Base-by-base conservation (phyloP, 2,113 vertebrate genomes). In the Verasper variegatus region DNA sequence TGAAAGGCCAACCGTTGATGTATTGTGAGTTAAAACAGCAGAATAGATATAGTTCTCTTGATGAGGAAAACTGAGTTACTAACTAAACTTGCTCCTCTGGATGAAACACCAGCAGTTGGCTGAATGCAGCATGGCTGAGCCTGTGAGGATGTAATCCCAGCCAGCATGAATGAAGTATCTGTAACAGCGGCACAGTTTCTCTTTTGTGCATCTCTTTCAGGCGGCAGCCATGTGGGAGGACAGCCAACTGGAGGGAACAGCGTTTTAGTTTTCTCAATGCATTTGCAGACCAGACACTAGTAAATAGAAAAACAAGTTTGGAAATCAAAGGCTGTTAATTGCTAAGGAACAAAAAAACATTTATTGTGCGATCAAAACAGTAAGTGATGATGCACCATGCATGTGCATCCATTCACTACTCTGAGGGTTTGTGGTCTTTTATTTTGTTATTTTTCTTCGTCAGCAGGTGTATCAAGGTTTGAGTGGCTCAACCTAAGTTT, bases 121-220 rank as follows among this genome's bases (percentile, higher is more conserved):
- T 87, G 40, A 80, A 82, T 76, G 81, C 55, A 75, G 66, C 78
- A 42, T 59, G 45, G 55, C 37, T 1, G 26, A 61, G 66, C 45
- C 68, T 57, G 57, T 61, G 71, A 85, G 82, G 76, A 78, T 80
- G 60, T 74, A 71, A 71, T 75, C 74, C 82, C 56, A 68, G 67
- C 8, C 26, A 13, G 58, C 82, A 82, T 81, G 76, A 90, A 87
- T 73, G 72, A 87, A 66, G 71, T 42, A 72, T 77, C 67, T 86
- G 74, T 87, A 83, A 84, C 82, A 88, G 82, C 77, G 76, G 75
- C 78, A 86, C 84, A 86, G 90, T 72, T 76, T 68, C 63, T 67
- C 86, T 81, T 86, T 84, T 87, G 84, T 87, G 81, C 78, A 78
- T 73, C 60, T 63, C 69, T 23, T 71, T 64, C 75, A 78, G 65